Evolutionary conservation across 2,888 invertebrate genomes (phyloP), one percentile per base, ranked within the genome.

Genomic region (Steinernema carpocapsae): DNA sequence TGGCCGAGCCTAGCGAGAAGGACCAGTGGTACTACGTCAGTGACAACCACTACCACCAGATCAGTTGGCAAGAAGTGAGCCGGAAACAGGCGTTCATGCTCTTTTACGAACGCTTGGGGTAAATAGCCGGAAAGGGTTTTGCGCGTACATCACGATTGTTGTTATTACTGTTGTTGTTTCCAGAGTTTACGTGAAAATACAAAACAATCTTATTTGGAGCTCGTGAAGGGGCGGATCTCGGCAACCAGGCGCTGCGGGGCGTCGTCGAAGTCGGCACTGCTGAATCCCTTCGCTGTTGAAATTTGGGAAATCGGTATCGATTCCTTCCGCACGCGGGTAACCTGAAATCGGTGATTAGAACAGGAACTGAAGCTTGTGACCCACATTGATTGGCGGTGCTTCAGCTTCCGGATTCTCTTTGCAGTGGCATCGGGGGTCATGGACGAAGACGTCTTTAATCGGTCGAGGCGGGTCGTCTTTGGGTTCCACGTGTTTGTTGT

Each of bases 11-110:
- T 17, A 71, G 37, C 46, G 52, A 91, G 0, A 94, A 70, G 14
- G 52, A 94, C 14, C 92, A 92, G 85, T 97, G 97, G 97, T 97
- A 93, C 90, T 93, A 93, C 88, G 92, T 95, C 71, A 95, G 95
- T 75, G 97, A 97, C 89, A 93, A 93, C 76, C 91, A 92, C 86
- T 94, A 96, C 0, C 91, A 91, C 48, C 93, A 94, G 88, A 93
- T 93, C 29, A 80, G 87, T 1, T 93, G 94, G 88, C 91, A 92
- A 1, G 91, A 91, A 79, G 96, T 96, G 76, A 90, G 95, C 64
- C 90, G 91, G 82, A 92, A 93, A 76, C 77, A 97, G 89, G 97
- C 97, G 19, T 97, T 97, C 89, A 91, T 97, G 72, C 91, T 97
- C 48, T 99, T 97, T 90, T 97, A 97, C 89, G 96, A 97, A 89